These are phyloP conservation scores for Ibidorhyncha struthersii DNA, from an alignment of 2,113 vertebrate genomes.

Conservation along the genomic window DNA sequence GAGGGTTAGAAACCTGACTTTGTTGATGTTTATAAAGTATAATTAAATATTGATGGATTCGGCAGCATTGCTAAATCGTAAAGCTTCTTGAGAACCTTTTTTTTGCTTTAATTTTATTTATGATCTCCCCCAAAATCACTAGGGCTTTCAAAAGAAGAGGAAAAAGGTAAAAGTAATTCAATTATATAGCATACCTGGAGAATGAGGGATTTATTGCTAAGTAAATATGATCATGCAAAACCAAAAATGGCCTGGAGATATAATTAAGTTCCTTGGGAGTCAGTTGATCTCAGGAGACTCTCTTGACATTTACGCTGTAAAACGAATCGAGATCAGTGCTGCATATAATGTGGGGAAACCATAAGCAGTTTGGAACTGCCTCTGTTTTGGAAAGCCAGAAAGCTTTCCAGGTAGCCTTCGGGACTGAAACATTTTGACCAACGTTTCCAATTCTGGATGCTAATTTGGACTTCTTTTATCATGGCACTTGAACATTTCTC, in stretches of 20 bases:
- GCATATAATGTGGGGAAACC: not conserved
- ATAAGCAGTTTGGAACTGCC: not conserved
- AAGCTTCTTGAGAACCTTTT: not conserved
- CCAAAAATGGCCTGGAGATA: not conserved
- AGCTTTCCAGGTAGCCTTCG: not conserved
- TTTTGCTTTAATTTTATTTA: not conserved
- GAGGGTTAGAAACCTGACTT: not conserved
- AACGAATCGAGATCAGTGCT: not conserved
- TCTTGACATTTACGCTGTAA: slow-evolving; percentile 13
- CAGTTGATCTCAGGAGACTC: not conserved
- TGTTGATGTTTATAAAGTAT: slow-evolving; percentile 2
- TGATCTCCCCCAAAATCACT: not conserved
- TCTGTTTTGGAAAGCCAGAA: not conserved
- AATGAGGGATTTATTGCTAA: not conserved
- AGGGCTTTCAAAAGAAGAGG: not conserved
- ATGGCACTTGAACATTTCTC: not conserved
- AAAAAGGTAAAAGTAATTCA: not conserved
- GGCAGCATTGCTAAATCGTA: not conserved
- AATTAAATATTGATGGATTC: slow-evolving; percentile 55
- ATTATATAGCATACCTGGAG: not conserved
- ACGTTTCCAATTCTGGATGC: not conserved
- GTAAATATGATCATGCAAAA: slow-evolving; percentile 1
- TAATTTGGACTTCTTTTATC: not conserved
- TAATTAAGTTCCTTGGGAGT: slow-evolving; percentile 8
- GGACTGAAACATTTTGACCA: not conserved